phyloP scores from a whole-genome alignment of 1,140 invertebrate genomes.

The Colletes latitarsis region DNA sequence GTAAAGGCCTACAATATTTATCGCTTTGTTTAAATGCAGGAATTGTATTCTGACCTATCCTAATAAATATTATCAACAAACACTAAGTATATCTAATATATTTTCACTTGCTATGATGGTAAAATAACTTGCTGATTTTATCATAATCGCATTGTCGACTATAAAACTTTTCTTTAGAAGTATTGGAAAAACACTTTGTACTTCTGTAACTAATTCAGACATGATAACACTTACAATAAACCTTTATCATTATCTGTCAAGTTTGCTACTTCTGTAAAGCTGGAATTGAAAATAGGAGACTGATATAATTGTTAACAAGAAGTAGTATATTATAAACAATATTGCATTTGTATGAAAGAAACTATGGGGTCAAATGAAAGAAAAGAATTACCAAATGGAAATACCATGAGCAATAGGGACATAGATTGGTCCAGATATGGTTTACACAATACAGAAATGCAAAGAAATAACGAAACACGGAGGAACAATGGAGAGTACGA shows the following conservation, averaged over 20 bases:
- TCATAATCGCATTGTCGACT: background rate
- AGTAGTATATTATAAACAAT: slow-evolving; percentile 5
- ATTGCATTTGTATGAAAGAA: slow-evolving; percentile 13
- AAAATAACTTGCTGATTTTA: background rate
- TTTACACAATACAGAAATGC: slow-evolving; percentile 77
- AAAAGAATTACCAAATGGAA: slow-evolving; percentile 58
- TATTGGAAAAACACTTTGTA: background rate
- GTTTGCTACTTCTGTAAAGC: background rate
- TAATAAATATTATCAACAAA: slow-evolving; percentile 15
- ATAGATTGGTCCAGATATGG: slow-evolving; percentile 84
- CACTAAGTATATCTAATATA: background rate
- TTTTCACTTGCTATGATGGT: background rate
- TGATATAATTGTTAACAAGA: slow-evolving; percentile 25
- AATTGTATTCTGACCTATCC: slow-evolving; percentile 45
- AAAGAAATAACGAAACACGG: slow-evolving; percentile 73
- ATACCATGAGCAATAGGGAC: slow-evolving; percentile 60
- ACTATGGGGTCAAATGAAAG: slow-evolving; percentile 62
- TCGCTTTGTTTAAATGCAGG: background rate
- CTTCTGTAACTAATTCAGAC: background rate
- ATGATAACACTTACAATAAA: background rate
- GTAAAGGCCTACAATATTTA: background rate
- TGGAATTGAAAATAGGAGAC: slow-evolving; percentile 26
- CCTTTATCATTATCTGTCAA: background rate
- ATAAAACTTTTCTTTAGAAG: background rate
- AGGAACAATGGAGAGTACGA: slow-evolving; percentile 85